Conservation (phyloP, 2,113 vertebrate species). For the Puntigrus tetrazona region DNA sequence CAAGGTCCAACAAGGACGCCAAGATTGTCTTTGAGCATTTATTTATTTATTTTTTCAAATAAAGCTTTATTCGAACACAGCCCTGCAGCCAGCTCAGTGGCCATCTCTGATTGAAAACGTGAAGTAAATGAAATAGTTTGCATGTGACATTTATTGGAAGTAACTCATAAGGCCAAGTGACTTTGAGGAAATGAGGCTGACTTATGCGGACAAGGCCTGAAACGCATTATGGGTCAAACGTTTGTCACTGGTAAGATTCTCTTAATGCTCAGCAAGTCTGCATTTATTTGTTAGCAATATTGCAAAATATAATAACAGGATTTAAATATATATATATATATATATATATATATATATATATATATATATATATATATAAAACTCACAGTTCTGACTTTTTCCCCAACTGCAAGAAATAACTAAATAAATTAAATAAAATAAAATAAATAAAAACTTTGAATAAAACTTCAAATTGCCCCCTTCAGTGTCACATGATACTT, state of each 20-base stretch:
- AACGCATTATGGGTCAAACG: background rate
- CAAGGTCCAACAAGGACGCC: slow-evolving; percentile 11
- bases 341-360: too few species aligned
- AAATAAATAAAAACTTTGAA: too few species aligned
- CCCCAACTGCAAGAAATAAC: too few species aligned
- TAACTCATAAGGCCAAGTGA: slow-evolving; percentile 38
- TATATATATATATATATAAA: too few species aligned
- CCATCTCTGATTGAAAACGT: slow-evolving; percentile 34
- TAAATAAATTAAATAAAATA: too few species aligned
- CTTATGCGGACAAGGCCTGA: slow-evolving; percentile 7
- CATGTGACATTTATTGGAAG: slow-evolving; percentile 48
- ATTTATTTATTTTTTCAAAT: slow-evolving; percentile 17
- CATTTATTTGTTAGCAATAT: background rate
- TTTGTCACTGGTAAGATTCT: background rate
- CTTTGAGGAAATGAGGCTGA: slow-evolving; percentile 40
- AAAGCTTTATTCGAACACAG: slow-evolving; percentile 40
- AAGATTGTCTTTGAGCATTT: background rate
- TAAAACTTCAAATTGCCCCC: too few species aligned
- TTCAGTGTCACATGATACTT: background rate
- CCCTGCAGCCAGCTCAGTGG: slow-evolving; percentile 8
- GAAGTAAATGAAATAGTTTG: slow-evolving; percentile 44
- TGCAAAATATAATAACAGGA: too few species aligned
- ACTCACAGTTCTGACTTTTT: too few species aligned
- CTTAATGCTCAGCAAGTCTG: background rate
- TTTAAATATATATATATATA: too few species aligned